A percentile compares a stretch with the other conserved stretches of the same genome.
Conservation (phyloP, 2,888 invertebrate species). For the Melanostoma mellinum region DNA sequence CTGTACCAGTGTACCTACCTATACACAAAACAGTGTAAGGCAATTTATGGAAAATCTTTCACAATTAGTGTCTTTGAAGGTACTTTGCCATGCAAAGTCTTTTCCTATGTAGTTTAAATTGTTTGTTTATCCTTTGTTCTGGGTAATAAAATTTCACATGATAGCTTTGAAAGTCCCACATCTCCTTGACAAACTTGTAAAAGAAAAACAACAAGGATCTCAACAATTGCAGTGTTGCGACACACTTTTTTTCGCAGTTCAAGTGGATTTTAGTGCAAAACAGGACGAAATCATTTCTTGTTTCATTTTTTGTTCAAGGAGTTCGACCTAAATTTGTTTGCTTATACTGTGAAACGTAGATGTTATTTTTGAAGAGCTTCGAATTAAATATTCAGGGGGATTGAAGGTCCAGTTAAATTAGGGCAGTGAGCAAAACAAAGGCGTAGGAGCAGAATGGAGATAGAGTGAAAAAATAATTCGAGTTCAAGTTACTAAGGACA, state of each 20-base stretch:
- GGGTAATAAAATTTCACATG: constrained; percentile 34
- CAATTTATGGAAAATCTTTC: not conserved
- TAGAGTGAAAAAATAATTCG: constrained; percentile 61
- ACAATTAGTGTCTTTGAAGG: constrained; percentile 33
- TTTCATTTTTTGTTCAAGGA: constrained; percentile 29
- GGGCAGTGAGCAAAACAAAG: constrained; percentile 38
- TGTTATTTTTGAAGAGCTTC: constrained; percentile 59
- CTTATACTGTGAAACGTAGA: constrained; percentile 60
- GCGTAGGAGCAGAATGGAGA: constrained; percentile 36
- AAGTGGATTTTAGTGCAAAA: constrained; percentile 33
- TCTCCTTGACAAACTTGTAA: constrained; percentile 32
- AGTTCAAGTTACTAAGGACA: constrained; percentile 68
- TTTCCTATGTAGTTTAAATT: not conserved
- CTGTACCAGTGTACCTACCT: too few species aligned
- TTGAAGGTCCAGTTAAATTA: constrained; percentile 48
- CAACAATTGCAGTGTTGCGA: constrained; percentile 36
- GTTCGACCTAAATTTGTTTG: constrained; percentile 66
- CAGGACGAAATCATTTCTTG: constrained; percentile 19
- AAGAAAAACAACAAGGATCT: constrained; percentile 34
- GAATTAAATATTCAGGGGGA: constrained; percentile 63
- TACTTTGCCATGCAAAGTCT: constrained; percentile 21
- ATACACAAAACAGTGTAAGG: too few species aligned
- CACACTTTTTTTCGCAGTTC: constrained; percentile 37
- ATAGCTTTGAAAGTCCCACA: constrained; percentile 46
- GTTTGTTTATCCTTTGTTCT: constrained; percentile 5